These are phyloP conservation scores for Drosophila parthenogenetica DNA, from an alignment of 2,888 invertebrate genomes.

Conservation along the genomic window DNA sequence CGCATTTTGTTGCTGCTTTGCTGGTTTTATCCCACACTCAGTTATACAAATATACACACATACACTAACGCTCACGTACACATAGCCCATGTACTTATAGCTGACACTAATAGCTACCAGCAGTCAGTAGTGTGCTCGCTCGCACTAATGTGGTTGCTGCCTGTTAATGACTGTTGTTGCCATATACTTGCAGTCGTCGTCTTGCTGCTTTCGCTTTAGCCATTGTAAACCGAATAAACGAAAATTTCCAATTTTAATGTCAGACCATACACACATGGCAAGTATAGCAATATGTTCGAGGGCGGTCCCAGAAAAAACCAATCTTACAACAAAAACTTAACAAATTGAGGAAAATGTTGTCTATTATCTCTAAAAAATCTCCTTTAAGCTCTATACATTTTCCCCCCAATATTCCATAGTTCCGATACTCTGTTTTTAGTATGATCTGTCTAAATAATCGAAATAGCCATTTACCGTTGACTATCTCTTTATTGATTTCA, in stretches of 20 bases:
- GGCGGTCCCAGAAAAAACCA: no score
- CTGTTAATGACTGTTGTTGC: slow-evolving; percentile 34
- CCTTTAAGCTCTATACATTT: no score
- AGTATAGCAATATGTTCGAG: slow-evolving; percentile 29
- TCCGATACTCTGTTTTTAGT: no score
- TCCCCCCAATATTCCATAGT: no score
- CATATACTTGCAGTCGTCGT: slow-evolving; percentile 39
- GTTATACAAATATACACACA: not conserved
- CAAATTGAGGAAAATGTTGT: no score
- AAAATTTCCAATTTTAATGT: slow-evolving; percentile 63
- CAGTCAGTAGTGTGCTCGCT: slow-evolving; percentile 39
- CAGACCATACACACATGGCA: slow-evolving; percentile 50
- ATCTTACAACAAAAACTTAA: no score
- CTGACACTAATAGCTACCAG: slow-evolving; percentile 59
- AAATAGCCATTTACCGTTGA: no score
- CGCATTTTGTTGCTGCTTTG: slow-evolving; percentile 43
- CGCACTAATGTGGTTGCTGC: slow-evolving; percentile 21
- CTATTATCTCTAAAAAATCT: no score
- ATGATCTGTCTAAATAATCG: no score
- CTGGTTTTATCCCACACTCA: slow-evolving; percentile 61
- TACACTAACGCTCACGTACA: slow-evolving; percentile 13
- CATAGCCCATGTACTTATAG: slow-evolving; percentile 38
- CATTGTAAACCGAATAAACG: slow-evolving; percentile 55
- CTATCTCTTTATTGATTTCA: no score
- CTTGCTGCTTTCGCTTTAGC: slow-evolving; percentile 55